These are phyloP conservation scores for Argynnis bischoffii DNA, from an alignment of 2,888 invertebrate genomes.

Conservation along the genomic window DNA sequence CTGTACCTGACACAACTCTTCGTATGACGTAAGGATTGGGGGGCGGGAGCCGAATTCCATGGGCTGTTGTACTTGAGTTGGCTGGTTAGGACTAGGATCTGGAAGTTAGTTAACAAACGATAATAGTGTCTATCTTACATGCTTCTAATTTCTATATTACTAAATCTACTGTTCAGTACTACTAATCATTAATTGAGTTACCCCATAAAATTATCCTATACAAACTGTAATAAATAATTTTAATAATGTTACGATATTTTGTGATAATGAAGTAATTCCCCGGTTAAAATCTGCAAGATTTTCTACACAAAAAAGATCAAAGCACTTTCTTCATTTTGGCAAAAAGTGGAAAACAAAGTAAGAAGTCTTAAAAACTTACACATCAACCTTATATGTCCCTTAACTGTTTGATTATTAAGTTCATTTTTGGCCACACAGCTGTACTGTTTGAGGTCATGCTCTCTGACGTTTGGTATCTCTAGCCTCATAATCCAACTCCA, in stretches of 20 bases:
- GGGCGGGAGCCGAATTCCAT: conserved; percentile 72
- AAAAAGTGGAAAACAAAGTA: not conserved
- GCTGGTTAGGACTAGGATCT: conserved; percentile 66
- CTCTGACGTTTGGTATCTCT: conserved; percentile 86
- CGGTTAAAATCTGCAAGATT: too few relatives aligned
- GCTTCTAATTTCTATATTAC: not conserved
- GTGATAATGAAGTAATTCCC: too few relatives aligned
- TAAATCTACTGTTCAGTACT: too few relatives aligned
- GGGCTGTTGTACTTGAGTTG: conserved; percentile 58
- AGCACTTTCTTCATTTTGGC: too few relatives aligned
- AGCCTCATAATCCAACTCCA: conserved; percentile 90
- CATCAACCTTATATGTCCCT: conserved; percentile 79
- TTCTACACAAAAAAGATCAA: too few relatives aligned
- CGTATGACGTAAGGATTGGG: conserved; percentile 69
- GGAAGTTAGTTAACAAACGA: conserved; percentile 2
- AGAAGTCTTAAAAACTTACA: conserved; percentile 52
- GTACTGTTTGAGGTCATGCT: conserved; percentile 88
- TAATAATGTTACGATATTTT: too few relatives aligned
- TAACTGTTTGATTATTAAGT: conserved; percentile 89
- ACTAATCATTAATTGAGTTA: too few relatives aligned
- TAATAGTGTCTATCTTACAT: not conserved
- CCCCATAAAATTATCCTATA: too few relatives aligned
- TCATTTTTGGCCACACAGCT: conserved; percentile 94
- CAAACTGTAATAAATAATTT: not conserved
- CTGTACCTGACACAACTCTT: conserved; percentile 73